Base-by-base conservation (phyloP, 2,113 vertebrate genomes). In the Ochotona princeps region DNA sequence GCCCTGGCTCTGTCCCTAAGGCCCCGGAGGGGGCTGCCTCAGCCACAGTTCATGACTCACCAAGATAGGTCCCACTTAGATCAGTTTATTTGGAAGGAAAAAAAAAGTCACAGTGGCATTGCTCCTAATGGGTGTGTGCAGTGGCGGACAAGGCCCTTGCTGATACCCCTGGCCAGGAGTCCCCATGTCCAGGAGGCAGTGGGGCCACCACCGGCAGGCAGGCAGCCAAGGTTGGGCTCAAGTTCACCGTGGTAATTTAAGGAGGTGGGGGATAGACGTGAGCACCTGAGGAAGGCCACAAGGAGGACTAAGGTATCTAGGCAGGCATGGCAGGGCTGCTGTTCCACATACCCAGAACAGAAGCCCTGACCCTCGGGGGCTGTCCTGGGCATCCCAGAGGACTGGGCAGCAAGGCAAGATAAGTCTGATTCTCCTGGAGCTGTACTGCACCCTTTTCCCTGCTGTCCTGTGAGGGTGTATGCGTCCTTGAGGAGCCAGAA, bases 91-190 rank as follows among this genome's bases (percentile, higher is more conserved):
- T 18, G 7, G 2, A 8, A 13, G 2, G 3, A 17, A 60, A 8
- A 17, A 10, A 30, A 7, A 51, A 25, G 26, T 47, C 20, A 17
- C 10, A 60, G 30, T 32, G 28, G 17, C 2, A 0, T 5, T 67
- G 23, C 18, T 60, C 0, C 1, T 5, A 90, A 23, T 73, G 70
- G n/a, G 81, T 61, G 60, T 61, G 60, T 51, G 25, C 12, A 0
- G 23, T 8, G 23, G 15, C 25, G 6, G 32, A 10, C 67, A 5
- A 44, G 35, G 18, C 3, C 15, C 17, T 25, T 8, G 3, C 5
- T 8, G 0, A 13, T 8, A 6, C 1, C 2, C 26, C 2, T 1
- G 2, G 20, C 13, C 0, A 17, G 18, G 61, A 54, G 35, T 30
- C 15, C 0, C 6, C 2, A 13, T 32, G 26, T 73, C 25, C 15